phyloP scores from a whole-genome alignment of 2,113 vertebrate genomes.

The Callipepla squamata region DNA sequence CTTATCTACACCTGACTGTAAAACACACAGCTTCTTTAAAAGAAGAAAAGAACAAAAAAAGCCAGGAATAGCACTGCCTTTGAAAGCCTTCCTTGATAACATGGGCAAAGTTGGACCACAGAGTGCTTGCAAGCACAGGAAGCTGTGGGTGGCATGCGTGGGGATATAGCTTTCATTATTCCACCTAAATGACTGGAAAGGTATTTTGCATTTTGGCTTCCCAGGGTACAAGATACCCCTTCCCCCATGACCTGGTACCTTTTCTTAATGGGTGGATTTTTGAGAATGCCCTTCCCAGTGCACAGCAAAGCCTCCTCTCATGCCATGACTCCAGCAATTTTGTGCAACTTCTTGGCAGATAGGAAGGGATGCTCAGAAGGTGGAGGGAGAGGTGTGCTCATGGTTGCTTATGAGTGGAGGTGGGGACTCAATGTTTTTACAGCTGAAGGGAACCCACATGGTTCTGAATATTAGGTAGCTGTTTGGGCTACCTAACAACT shows the following conservation, averaged over 20 bases:
- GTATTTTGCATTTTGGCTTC: not conserved
- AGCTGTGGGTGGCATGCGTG: not conserved
- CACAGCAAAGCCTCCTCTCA: not conserved
- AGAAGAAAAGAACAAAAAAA: not conserved
- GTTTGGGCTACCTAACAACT: too few relatives aligned
- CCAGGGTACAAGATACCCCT: not conserved
- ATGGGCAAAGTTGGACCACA: not conserved
- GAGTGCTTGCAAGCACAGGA: not conserved
- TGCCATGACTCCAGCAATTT: not conserved
- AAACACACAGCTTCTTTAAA: not conserved
- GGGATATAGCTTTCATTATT: not conserved
- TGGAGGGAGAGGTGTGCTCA: too few relatives aligned
- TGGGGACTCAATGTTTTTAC: too few relatives aligned
- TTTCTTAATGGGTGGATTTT: not conserved
- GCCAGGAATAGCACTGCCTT: not conserved
- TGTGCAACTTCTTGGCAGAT: not conserved
- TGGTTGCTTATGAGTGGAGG: too few relatives aligned
- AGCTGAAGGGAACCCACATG: too few relatives aligned
- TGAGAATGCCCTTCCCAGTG: rapidly evolving
- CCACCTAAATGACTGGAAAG: not conserved
- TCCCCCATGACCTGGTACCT: not conserved
- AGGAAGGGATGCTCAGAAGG: not conserved
- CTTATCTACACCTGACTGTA: not conserved
- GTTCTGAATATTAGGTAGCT: too few relatives aligned
- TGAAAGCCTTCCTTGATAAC: not conserved